Conservation (phyloP, 2,797 vertebrate genomes). For the Enteromius afrohamiltoni region DNA sequence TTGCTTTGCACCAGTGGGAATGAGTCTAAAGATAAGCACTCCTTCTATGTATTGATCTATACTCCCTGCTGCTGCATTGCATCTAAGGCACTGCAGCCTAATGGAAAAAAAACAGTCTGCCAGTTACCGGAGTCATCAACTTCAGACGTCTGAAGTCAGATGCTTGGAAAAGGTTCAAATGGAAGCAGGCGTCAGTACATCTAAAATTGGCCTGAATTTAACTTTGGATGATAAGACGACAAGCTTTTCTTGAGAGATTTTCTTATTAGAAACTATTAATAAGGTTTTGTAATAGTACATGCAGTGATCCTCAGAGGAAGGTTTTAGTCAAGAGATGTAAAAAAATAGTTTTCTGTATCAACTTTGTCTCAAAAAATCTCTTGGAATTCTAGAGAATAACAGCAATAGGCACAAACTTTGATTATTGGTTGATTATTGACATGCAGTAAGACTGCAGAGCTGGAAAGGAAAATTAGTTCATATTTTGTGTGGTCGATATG, state of each 20-base stretch:
- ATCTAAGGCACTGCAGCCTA: slow-evolving; percentile 57
- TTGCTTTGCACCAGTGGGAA: slow-evolving; percentile 66
- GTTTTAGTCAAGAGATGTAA: neutral
- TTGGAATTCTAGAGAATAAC: neutral
- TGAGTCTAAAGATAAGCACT: slow-evolving; percentile 73
- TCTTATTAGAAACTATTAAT: neutral
- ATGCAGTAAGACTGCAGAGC: neutral
- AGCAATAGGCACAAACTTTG: neutral
- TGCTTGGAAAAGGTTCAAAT: slow-evolving; percentile 37
- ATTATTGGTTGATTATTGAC: neutral
- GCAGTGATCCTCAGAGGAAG: neutral
- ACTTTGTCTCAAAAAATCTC: too few relatives aligned
- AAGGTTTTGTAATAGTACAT: slow-evolving; percentile 1
- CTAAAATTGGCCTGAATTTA: neutral
- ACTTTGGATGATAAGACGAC: slow-evolving; percentile 7
- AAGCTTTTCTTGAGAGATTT: neutral
- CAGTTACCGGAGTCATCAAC: slow-evolving; percentile 59
- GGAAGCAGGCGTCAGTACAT: slow-evolving; percentile 8
- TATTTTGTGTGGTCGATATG: neutral
- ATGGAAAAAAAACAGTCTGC: slow-evolving; percentile 61
- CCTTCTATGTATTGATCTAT: slow-evolving; percentile 67
- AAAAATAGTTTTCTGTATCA: neutral
- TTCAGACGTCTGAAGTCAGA: slow-evolving; percentile 49
- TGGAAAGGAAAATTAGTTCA: too few relatives aligned
- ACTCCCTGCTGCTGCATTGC: slow-evolving; percentile 53